phyloP scores from a whole-genome alignment of 2,888 invertebrate genomes.

The Clunio marinus region DNA sequence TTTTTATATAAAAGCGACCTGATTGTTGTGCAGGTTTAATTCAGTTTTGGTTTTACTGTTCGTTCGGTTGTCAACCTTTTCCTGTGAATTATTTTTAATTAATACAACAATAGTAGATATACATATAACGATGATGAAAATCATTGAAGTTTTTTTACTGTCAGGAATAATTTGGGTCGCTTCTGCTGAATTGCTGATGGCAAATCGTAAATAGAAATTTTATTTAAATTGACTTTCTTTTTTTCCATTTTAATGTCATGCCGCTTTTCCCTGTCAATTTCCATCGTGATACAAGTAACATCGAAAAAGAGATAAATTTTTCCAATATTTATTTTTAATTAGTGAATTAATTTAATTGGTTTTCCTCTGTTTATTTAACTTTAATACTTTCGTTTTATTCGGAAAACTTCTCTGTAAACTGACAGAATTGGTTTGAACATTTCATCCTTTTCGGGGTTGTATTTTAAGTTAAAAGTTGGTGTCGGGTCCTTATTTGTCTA shows the following conservation, averaged over 20 bases:
- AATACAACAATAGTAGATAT: neutral
- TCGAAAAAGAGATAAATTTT: neutral
- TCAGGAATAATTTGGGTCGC: slow-evolving; percentile 29
- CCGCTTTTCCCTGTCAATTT: neutral
- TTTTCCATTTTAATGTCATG: neutral
- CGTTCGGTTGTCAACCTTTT: neutral
- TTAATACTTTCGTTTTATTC: neutral
- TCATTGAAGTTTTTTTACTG: slow-evolving; percentile 13
- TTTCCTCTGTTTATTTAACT: neutral
- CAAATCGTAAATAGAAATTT: slow-evolving; percentile 21
- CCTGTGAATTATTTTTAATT: neutral
- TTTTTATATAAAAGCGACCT: slow-evolving; percentile 5
- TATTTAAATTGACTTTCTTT: slow-evolving; percentile 18
- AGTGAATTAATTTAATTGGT: slow-evolving; percentile 18
- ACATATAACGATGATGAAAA: slow-evolving; percentile 9
- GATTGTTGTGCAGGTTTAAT: neutral
- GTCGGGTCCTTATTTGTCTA: no score
- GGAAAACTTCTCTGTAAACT: neutral
- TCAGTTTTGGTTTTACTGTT: neutral
- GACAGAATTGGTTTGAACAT: neutral
- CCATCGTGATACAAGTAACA: no score
- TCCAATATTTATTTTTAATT: slow-evolving; percentile 22
- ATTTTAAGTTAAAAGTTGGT: no score
- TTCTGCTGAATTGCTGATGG: slow-evolving; percentile 26
- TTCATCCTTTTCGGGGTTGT: neutral